Base-by-base conservation (phyloP, 1,140 invertebrate genomes). In the Drosophila nigrodunni region DNA sequence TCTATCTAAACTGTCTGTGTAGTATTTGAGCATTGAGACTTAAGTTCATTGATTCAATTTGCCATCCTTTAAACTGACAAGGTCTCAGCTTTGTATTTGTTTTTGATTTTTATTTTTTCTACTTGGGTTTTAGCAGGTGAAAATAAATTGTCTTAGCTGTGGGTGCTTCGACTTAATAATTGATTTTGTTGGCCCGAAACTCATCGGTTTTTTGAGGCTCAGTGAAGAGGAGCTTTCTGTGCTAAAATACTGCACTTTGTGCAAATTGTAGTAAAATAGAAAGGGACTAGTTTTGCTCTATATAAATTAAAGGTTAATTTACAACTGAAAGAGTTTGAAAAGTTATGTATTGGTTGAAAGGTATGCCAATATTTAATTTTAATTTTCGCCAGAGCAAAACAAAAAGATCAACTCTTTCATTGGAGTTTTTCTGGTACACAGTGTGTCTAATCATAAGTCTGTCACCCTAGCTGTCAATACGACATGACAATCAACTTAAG, bases 401-500 rank as follows among this genome's bases (percentile, higher is more conserved):
- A 21, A 49, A 49, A 49, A 11, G 47, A 25, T 49, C 15, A 49
- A 10, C 21, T 4, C 11, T 49, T 21, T 25, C 47, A 49, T 21
- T 25, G 8, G 21, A 21, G n/a, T 4, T n/a, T 52, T 52, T 52
- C 8, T 34, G 47, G 15, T 49, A 39, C 71, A 82, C 66, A 78
- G 71, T 76, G 71, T 75, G 67, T 82, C 67, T 74, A 85, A 85
- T 77, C 81, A 69, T 41, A 18, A 73, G 52, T 41, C 15, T 52
- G 49, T 13, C 43, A 34, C 55, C 44, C 49, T 72, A 67, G 57
- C 50, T 61, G 61, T 78, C 80, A 81, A 77, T 77, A 79, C 79
- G 78, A 87, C 82, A 82, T 74, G 76, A 82, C 79, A 87, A 76
- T 87, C 70, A 88, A 80, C 69, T 82, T 54, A 79, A 70, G 54